Conservation (phyloP, 2,797 vertebrate species). For the Oryzias dopingdopingensis region DNA sequence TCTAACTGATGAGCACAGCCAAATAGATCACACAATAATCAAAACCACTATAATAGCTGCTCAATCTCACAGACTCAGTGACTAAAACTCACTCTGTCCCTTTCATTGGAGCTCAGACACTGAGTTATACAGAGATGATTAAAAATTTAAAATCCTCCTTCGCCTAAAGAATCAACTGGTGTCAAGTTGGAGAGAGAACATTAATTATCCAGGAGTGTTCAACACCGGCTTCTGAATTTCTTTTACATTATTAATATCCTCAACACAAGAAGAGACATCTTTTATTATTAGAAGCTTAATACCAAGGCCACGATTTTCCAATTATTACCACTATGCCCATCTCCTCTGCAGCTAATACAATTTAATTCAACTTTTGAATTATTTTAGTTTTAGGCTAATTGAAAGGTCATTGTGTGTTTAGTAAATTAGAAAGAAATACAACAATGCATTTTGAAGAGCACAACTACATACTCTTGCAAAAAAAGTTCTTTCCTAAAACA, state of each 20-base stretch:
- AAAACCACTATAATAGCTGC: slow-evolving; percentile 9
- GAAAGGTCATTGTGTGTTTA: slow-evolving; percentile 27
- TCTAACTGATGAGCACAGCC: slow-evolving; percentile 5
- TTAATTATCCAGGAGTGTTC: slow-evolving; percentile 79
- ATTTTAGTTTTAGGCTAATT: slow-evolving; percentile 9
- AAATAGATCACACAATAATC: slow-evolving; percentile 17
- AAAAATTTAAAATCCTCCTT: slow-evolving; percentile 71
- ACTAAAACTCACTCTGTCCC: slow-evolving; percentile 32
- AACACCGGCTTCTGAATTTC: slow-evolving; percentile 67
- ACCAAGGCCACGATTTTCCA: slow-evolving; percentile 48
- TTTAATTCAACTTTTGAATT: slow-evolving; percentile 31
- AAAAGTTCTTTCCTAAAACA: too few species aligned
- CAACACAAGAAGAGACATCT: slow-evolving; percentile 65
- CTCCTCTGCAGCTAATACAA: slow-evolving; percentile 38
- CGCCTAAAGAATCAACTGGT: slow-evolving; percentile 77
- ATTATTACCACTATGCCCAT: slow-evolving; percentile 58
- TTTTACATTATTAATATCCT: slow-evolving; percentile 78
- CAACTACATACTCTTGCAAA: too few species aligned
- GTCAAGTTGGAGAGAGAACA: slow-evolving; percentile 77
- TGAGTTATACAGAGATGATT: slow-evolving; percentile 54
- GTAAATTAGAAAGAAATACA: slow-evolving; percentile 1
- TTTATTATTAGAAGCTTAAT: slow-evolving; percentile 64
- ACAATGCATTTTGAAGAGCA: background rate
- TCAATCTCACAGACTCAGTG: slow-evolving; percentile 34
- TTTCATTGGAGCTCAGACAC: slow-evolving; percentile 40